These are phyloP conservation scores for Syngnathus floridae DNA, from an alignment of 2,113 vertebrate species.

Conservation along the genomic window DNA sequence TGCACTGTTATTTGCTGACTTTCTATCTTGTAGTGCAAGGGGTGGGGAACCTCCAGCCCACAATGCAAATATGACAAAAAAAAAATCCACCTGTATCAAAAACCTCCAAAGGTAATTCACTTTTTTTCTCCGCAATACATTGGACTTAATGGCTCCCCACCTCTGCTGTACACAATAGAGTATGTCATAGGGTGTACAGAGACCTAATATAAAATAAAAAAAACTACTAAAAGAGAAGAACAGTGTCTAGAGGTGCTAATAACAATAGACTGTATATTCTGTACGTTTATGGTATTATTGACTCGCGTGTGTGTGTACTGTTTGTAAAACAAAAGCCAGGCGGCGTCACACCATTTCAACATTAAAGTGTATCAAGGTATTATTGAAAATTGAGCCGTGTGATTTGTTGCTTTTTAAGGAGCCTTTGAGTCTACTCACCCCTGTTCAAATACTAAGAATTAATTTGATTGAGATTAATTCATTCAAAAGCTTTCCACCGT, in stretches of 20 bases:
- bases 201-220: slow-evolving; percentile 46
- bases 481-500: too few species aligned
- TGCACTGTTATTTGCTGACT: slow-evolving; percentile 57
- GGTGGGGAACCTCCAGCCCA: background rate
- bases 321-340: slow-evolving; percentile 70
- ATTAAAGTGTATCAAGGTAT: slow-evolving; percentile 68
- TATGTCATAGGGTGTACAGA: slow-evolving; percentile 66
- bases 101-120: background rate
- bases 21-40: slow-evolving; percentile 45
- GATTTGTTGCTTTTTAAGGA: background rate
- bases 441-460: too few species aligned
- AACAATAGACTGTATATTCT: slow-evolving; percentile 69
- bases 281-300: slow-evolving; percentile 71
- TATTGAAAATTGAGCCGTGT: slow-evolving; percentile 45
- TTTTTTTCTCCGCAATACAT: background rate
- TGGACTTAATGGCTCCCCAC: background rate
- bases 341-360: slow-evolving; percentile 67
- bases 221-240: slow-evolving; percentile 63
- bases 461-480: too few species aligned
- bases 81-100: background rate
- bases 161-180: slow-evolving; percentile 39
- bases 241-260: slow-evolving; percentile 75
- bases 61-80: background rate
- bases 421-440: too few species aligned
- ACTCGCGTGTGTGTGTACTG: slow-evolving; percentile 56